phyloP scores from a whole-genome alignment of 2,113 vertebrate species.

The Pelusios castaneus region DNA sequence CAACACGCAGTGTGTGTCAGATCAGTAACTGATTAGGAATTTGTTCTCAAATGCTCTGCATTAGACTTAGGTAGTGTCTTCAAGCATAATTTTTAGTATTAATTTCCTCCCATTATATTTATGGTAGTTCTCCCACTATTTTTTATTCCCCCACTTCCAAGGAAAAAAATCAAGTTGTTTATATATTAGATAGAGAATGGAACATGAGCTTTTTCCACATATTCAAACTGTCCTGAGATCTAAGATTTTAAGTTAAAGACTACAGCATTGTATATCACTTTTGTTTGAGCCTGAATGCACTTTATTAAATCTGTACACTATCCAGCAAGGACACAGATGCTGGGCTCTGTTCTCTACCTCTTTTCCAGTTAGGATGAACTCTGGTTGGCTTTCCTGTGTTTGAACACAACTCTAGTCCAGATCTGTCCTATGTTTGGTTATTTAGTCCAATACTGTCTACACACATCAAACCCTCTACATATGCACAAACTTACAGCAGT shows the following conservation, averaged over 20 bases:
- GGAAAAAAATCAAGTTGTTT: background rate
- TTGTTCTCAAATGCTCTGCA: background rate
- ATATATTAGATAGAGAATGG: background rate
- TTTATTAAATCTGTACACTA: background rate
- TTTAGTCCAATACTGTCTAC: background rate
- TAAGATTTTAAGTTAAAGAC: background rate
- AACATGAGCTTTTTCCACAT: background rate
- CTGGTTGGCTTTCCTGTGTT: background rate
- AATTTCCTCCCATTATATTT: background rate
- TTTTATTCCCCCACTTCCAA: background rate
- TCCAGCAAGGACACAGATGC: fast-evolving
- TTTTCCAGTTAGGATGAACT: background rate
- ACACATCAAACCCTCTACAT: background rate
- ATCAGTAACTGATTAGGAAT: background rate
- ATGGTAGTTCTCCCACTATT: background rate
- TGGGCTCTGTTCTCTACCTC: background rate
- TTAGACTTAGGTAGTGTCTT: background rate
- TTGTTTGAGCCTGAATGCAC: background rate
- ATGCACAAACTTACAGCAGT: background rate
- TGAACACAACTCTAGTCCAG: background rate
- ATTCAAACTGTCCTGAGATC: background rate
- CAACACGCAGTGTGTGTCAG: background rate
- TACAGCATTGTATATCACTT: too few relatives aligned
- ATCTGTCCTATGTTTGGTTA: background rate
- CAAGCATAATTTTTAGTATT: background rate